Evolutionary conservation across 2,888 invertebrate species (phyloP), one percentile per base, ranked within the genome.

Genomic region (Drosophila histrio): DNA sequence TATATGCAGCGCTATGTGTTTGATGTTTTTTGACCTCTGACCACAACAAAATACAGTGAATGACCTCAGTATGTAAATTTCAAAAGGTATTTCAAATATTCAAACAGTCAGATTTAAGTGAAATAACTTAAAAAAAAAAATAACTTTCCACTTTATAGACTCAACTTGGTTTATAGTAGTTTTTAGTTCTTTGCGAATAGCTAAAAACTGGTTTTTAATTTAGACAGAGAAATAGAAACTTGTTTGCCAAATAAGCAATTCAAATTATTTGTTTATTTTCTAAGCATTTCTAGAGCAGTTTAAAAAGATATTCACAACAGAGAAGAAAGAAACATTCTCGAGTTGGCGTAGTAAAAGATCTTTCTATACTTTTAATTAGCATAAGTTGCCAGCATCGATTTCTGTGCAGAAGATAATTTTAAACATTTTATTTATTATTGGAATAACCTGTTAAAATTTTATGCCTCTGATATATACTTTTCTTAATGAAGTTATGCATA

Each of bases 11-110:
- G 11, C 36, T 9, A 15, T 19, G 6, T 17, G 24, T 36, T 67
- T 34, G 13, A 41, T 13, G 19, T 43, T 26, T 13, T 17, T 38
- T 53, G 30, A 63, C 44, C 34, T 63, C 5, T 28, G 11, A 30
- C 4, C 11, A 36, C 9, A 4, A 9, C 11, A 19, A n/a, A n/a
- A 4, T 38, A 9, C 11, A 38, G 9, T 2, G 5, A 4, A 5
- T 38, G 38, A 21, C 19, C 38, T 38, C 11, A 38, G 41, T 41
- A 22, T 41, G 19, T 21, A 41, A 41, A 41, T 22, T 3, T n/a
- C n/a, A n/a, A 8, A 22, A 41, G 3, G 22, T 0, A 41, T 22
- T 13, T 22, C 0, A 24, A 34, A 50, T 22, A 36, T 19, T 9
- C 19, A 17, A 38, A 38, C 38, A 11, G n/a, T 7, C 3, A 13